Percentiles rank a stretch among this genome's conserved stretches.
Conservation (phyloP, 2,888 invertebrate genomes). For the Proisotoma minuta region DNA sequence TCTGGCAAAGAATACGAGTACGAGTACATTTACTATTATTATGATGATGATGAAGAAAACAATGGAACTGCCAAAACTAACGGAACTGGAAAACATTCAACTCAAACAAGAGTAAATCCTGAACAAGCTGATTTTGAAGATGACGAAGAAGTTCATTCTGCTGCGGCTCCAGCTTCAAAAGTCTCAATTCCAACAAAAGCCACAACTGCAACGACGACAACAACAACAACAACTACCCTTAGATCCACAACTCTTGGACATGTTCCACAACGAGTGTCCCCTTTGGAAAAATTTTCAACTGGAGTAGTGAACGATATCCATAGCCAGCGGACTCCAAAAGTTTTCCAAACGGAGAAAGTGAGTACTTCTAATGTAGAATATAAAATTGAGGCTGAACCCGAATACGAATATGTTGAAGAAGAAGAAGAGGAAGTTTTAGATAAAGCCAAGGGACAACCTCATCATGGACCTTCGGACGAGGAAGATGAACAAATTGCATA, state of each 20-base stretch:
- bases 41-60: constrained; percentile 64
- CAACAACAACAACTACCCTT: background rate
- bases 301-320: background rate
- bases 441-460: constrained; percentile 29
- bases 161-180: background rate
- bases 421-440: constrained; percentile 25
- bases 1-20: constrained; percentile 88
- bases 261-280: constrained; percentile 15
- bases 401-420: constrained; percentile 31
- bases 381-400: constrained; percentile 24
- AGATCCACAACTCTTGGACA: background rate
- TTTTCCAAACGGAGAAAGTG: constrained; percentile 13
- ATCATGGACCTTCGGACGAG: background rate
- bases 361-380: constrained; percentile 21
- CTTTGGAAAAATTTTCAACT: constrained; percentile 29
- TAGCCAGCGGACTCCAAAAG: constrained; percentile 10
- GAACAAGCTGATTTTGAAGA: background rate
- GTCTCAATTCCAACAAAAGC: constrained; percentile 15
- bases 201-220: background rate
- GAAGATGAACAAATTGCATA: constrained; percentile 25
- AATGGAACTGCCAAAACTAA: constrained; percentile 18
- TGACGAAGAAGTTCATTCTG: background rate
- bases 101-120: background rate
- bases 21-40: constrained; percentile 86
- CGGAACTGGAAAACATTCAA: background rate